Evolutionary conservation across 2,797 vertebrate species (phyloP).

Genomic region (Anas bernieri): DNA sequence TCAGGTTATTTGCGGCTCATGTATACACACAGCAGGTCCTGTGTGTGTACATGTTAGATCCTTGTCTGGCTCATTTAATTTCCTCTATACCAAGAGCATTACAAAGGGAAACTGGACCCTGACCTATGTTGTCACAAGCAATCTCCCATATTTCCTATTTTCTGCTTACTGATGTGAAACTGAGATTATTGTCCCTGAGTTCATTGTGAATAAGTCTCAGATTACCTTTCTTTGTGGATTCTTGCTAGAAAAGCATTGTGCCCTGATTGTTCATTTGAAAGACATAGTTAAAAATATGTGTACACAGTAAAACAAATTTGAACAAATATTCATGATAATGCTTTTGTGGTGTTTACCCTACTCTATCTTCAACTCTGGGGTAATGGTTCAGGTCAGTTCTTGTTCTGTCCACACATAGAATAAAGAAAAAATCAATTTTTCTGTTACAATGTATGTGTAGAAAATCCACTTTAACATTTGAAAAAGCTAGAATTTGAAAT

Average conservation of each 20-base stretch:
- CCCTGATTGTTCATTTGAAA: not conserved
- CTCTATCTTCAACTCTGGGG: not conserved
- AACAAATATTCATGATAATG: not conserved
- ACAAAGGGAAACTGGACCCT: not conserved
- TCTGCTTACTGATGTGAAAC: not conserved
- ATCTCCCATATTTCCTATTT: not conserved
- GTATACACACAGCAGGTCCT: not conserved
- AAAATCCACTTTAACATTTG: conserved; percentile 37
- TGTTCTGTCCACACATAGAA: not conserved
- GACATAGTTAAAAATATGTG: not conserved
- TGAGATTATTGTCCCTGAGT: not conserved
- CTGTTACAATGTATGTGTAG: not conserved
- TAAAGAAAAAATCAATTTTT: not conserved
- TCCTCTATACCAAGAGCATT: not conserved
- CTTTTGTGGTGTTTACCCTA: not conserved
- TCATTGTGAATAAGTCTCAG: not conserved
- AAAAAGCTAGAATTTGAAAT: conserved; percentile 24
- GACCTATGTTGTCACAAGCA: not conserved
- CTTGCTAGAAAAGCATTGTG: not conserved
- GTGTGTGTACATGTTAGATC: not conserved
- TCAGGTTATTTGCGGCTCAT: not conserved
- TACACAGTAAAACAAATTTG: not conserved
- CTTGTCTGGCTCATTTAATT: not conserved
- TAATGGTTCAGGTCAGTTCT: not conserved
- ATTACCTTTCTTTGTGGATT: not conserved